Base-by-base conservation (phyloP, 2,113 vertebrate species). In the Alaudala cheleensis region DNA sequence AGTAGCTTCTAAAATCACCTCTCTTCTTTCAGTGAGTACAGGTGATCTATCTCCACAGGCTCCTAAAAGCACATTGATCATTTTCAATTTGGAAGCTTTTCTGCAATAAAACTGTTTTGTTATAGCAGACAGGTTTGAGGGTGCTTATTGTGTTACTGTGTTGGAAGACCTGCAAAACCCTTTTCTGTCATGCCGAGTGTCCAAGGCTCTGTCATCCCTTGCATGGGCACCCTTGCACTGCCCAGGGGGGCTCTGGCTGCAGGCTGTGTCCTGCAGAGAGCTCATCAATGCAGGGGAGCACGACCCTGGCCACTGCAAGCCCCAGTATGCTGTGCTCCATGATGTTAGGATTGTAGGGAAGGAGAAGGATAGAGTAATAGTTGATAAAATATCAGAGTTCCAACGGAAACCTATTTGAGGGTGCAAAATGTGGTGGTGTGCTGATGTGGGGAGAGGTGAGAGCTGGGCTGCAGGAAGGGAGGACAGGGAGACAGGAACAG, bases 31-130 rank as follows among this genome's bases (percentile, higher is more conserved):
- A 56, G 19, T 60, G 54, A 92, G 44, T 60, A 51, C 26, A 45
- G 40, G 58, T 88, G 72, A 70, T 76, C 56, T 11, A 22, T 81
- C 80, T 91, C 70, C 84, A 74, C n/a, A 65, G 77, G 60, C 67
- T 58, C 81, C 77, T 91, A 81, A 91, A 93, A 92, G 80, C 60
- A 81, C 72, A 66, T 54, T 37, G 76, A 91, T 81, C 6, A 67
- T 83, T 95, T 92, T 86, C 81, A 70, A 4, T 78, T 91, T 70
- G 33, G 44, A 81, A 83, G 50, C 40, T 89, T 93, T 92, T 77
- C 33, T 86, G 39, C 73, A 72, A 65, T 42, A 73, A 53, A 81
- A 57, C n/a, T 73, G 49, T 79, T 93, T 72, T 92, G 66, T 91
- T 84, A 61, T 0, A 50, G 39, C 57, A 70, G 76, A 74, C 7